A percentile compares a stretch with the other conserved stretches of the same genome.
Conservation (phyloP, 2,888 invertebrate species). For the Flabesymbios commensalis region DNA sequence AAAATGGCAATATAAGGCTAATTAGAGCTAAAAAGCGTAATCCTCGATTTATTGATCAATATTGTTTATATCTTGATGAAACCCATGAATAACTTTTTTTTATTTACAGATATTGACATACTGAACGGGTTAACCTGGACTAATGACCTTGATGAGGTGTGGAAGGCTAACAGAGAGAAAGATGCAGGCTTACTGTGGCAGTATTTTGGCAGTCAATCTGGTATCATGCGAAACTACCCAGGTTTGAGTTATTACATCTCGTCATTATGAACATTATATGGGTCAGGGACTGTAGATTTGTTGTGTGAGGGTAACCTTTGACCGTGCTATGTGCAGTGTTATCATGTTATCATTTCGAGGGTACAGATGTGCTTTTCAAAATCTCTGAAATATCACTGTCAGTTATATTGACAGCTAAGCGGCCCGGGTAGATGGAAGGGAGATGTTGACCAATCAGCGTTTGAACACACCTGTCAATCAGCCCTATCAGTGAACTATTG, state of each 20-base stretch:
- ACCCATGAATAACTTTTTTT: too few species aligned
- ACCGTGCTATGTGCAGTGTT: background rate
- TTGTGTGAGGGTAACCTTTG: background rate
- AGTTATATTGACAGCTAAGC: too few species aligned
- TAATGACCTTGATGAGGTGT: slow-evolving; percentile 58
- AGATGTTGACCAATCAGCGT: too few species aligned
- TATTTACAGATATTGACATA: slow-evolving; percentile 61
- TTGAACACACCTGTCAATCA: too few species aligned
- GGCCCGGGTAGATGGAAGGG: too few species aligned
- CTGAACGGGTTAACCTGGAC: slow-evolving; percentile 64
- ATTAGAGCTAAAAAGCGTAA: too few species aligned
- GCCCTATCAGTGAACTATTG: too few species aligned
- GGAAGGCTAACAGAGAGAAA: slow-evolving; percentile 55
- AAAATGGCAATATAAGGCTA: too few species aligned
- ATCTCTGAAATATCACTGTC: too few species aligned
- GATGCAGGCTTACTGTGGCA: slow-evolving; percentile 64
- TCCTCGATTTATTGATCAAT: too few species aligned
- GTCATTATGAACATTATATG: background rate
- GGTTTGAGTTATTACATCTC: slow-evolving; percentile 43
- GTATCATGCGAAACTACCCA: slow-evolving; percentile 63
- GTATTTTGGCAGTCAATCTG: slow-evolving; percentile 64
- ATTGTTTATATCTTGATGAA: too few species aligned
- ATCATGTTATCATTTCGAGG: background rate
- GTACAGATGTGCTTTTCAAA: too few species aligned
- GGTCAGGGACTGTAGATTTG: background rate